Evolutionary conservation across 2,113 vertebrate species (phyloP).

Genomic region (Amazona guildingii): DNA sequence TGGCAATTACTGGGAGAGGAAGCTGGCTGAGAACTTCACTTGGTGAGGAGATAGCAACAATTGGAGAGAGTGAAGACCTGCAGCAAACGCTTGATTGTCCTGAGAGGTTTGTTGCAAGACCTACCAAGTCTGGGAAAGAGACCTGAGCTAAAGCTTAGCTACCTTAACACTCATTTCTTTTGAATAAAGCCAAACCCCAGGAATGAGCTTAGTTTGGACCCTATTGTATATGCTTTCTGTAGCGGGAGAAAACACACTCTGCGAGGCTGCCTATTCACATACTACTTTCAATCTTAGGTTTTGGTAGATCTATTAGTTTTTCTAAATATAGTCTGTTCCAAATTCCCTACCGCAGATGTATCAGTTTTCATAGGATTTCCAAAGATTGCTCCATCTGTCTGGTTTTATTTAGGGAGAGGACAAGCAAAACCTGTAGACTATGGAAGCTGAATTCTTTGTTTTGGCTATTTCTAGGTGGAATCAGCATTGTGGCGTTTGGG

Average conservation of each 20-base stretch:
- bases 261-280: not conserved
- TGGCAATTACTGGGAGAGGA: rapidly evolving
- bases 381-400: slow-evolving; percentile 37
- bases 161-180: slow-evolving; percentile 24
- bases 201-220: slow-evolving; percentile 36
- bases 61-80: not conserved
- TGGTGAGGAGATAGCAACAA: not conserved
- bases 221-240: not conserved
- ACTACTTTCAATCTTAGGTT: not conserved
- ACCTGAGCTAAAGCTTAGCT: not conserved
- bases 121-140: not conserved
- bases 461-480: slow-evolving; percentile 44
- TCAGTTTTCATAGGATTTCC: slow-evolving; percentile 24
- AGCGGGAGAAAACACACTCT: not conserved
- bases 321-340: slow-evolving; percentile 28
- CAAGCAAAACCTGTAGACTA: not conserved
- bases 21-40: not conserved
- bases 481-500: not conserved
- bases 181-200: slow-evolving; percentile 54
- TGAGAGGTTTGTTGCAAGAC: not conserved
- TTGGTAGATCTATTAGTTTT: slow-evolving; percentile 25
- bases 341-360: slow-evolving; percentile 42
- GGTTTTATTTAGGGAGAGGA: slow-evolving; percentile 48
- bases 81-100: not conserved
- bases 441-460: slow-evolving; percentile 33